phyloP scores from a whole-genome alignment of 2,113 vertebrate genomes.

The Toxotes jaculatrix region DNA sequence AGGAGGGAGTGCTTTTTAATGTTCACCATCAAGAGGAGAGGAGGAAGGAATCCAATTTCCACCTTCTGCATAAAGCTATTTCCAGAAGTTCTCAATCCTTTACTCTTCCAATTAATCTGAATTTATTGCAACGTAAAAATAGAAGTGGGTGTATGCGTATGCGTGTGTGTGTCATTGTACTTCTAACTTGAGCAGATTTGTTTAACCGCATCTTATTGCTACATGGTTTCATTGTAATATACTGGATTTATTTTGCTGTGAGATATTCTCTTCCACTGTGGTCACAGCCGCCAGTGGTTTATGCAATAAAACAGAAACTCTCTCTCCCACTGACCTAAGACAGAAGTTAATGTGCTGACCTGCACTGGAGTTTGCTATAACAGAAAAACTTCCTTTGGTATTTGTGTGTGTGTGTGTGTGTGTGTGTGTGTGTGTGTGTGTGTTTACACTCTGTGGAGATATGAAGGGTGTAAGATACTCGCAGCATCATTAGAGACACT shows the following conservation, averaged over 20 bases:
- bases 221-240: background rate
- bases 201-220: constrained; percentile 15
- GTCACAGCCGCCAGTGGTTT: background rate
- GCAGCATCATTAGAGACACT: constrained; percentile 59
- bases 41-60: constrained; percentile 61
- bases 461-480: constrained; percentile 5
- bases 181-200: background rate
- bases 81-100: constrained; percentile 48
- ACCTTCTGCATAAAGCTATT: constrained; percentile 45
- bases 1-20: constrained; percentile 56
- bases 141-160: constrained; percentile 8
- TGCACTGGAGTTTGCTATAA: background rate
- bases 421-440: background rate
- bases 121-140: constrained; percentile 55
- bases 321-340: constrained; percentile 21
- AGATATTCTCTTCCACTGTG: constrained; percentile 16
- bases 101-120: constrained; percentile 47
- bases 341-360: constrained; percentile 18
- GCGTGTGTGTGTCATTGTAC: constrained; percentile 14
- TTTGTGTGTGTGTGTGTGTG: background rate
- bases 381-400: background rate
- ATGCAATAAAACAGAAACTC: constrained; percentile 22
- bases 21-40: constrained; percentile 35
- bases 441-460: constrained; percentile 30
- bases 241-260: constrained; percentile 21